These are phyloP conservation scores for Isichthys henryi DNA, from an alignment of 2,113 vertebrate species.

Conservation along the genomic window DNA sequence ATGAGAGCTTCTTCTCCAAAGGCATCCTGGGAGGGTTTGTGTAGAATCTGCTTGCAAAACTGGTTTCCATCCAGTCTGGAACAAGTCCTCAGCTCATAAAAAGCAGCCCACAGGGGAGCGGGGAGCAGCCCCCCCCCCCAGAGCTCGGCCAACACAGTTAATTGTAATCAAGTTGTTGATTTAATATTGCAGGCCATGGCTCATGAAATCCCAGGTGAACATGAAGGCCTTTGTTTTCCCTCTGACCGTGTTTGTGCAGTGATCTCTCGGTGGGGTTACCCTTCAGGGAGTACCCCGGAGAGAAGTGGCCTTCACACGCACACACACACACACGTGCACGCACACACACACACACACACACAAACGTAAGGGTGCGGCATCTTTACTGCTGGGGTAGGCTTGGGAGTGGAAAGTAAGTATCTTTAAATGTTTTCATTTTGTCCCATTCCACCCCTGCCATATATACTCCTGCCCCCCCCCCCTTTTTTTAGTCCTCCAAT, in stretches of 20 bases:
- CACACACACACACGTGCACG: not conserved
- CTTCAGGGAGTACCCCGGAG: not conserved
- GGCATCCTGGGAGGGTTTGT: not conserved
- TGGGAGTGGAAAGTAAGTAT: not conserved
- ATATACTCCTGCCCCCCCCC: not conserved
- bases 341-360: not conserved
- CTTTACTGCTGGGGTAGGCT: not conserved
- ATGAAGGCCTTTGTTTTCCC: not conserved
- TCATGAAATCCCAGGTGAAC: not conserved
- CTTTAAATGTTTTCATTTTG: constrained; percentile 1
- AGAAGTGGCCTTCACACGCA: not conserved
- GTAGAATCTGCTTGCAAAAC: not conserved
- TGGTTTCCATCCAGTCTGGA: not conserved
- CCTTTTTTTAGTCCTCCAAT: constrained; percentile 50
- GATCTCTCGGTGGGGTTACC: not conserved
- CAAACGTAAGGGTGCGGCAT: not conserved
- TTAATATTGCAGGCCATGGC: not conserved
- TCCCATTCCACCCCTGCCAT: not conserved
- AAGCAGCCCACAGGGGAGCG: too few relatives aligned
- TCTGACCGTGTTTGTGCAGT: not conserved
- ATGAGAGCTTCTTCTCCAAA: not conserved
- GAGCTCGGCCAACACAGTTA: not conserved
- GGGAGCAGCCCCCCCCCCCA: not conserved
- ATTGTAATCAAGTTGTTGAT: not conserved
- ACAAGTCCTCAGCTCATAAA: not conserved